Percentiles rank a stretch among this genome's conserved stretches.
Conservation (phyloP, 1,140 invertebrate species). For the Lordiphosa clarofinis region DNA sequence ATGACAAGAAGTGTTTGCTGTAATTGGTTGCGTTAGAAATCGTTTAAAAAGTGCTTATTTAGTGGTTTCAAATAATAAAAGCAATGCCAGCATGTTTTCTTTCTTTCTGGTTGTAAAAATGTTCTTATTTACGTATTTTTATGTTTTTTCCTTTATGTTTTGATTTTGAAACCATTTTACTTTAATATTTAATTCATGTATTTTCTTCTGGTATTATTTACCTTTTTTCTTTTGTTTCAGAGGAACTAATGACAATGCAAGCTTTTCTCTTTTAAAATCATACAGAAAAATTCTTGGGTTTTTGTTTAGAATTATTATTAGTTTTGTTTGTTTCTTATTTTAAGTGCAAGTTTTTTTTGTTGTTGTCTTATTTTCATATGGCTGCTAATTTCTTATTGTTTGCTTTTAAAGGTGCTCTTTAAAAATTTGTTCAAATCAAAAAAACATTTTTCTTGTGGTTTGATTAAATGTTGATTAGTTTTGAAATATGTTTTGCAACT, state of each 20-base stretch:
- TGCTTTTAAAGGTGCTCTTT: constrained; percentile 72
- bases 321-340: constrained; percentile 47
- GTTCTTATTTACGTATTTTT: constrained; percentile 10
- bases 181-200: constrained; percentile 66
- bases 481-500: constrained; percentile 8
- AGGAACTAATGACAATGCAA: constrained; percentile 35
- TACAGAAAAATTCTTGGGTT: constrained; percentile 4
- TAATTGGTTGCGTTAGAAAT: no score
- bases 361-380: constrained; percentile 30
- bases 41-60: no score
- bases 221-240: constrained; percentile 26
- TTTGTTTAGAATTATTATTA: constrained; percentile 11
- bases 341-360: constrained; percentile 57
- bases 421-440: constrained; percentile 34
- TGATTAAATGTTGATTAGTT: constrained; percentile 22
- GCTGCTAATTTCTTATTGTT: constrained; percentile 69
- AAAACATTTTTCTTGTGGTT: constrained; percentile 15
- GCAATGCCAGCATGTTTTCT: neutral
- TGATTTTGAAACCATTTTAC: constrained; percentile 77
- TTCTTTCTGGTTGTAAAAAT: constrained; percentile 6
- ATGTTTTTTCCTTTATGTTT: constrained; percentile 31
- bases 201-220: constrained; percentile 22
- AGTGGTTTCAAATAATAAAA: no score
- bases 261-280: constrained; percentile 10
- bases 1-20: no score